A percentile compares a stretch with the other conserved stretches of the same genome.
These are phyloP conservation scores for Leptopilina syphax DNA, from an alignment of 2,888 invertebrate species.

Conservation along the genomic window DNA sequence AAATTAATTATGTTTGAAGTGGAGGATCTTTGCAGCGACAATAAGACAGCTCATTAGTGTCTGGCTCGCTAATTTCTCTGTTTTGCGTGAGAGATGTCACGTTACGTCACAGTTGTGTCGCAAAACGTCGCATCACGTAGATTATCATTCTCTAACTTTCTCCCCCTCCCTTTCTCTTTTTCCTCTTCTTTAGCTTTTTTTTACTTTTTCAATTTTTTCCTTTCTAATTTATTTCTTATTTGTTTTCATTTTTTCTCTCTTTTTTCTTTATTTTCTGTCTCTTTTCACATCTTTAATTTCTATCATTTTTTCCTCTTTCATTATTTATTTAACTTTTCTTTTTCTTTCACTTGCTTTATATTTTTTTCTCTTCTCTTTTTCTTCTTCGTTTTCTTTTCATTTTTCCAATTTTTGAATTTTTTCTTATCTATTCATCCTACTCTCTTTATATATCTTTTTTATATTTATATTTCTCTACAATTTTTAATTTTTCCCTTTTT, in stretches of 20 bases:
- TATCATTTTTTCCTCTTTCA: slow-evolving; percentile 31
- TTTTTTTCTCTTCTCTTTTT: slow-evolving; percentile 45
- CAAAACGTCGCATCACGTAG: slow-evolving; percentile 50
- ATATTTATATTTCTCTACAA: slow-evolving; percentile 40
- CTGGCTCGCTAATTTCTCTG: slow-evolving; percentile 57
- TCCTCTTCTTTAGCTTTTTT: slow-evolving; percentile 45
- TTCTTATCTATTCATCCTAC: slow-evolving; percentile 39
- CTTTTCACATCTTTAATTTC: slow-evolving; percentile 31
- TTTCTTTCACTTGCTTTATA: slow-evolving; percentile 49
- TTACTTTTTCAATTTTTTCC: slow-evolving; percentile 41
- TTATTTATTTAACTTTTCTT: slow-evolving; percentile 41
- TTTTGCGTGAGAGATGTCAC: slow-evolving; percentile 65
- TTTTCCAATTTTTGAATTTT: slow-evolving; percentile 41
- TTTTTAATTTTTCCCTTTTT: slow-evolving; percentile 41
- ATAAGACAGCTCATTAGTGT: slow-evolving; percentile 35
- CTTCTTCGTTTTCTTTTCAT: not conserved
- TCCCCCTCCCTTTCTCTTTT: slow-evolving; percentile 40
- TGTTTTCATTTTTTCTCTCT: slow-evolving; percentile 50
- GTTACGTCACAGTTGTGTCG: slow-evolving; percentile 61
- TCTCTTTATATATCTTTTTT: slow-evolving; percentile 42
- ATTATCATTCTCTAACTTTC: slow-evolving; percentile 10
- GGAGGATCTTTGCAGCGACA: slow-evolving; percentile 7
- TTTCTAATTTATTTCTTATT: slow-evolving; percentile 44
- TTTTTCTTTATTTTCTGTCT: not conserved
- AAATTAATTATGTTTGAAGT: slow-evolving; percentile 32